These are phyloP conservation scores for Indri indri DNA, from an alignment of 2,113 vertebrate species.

Conservation along the genomic window DNA sequence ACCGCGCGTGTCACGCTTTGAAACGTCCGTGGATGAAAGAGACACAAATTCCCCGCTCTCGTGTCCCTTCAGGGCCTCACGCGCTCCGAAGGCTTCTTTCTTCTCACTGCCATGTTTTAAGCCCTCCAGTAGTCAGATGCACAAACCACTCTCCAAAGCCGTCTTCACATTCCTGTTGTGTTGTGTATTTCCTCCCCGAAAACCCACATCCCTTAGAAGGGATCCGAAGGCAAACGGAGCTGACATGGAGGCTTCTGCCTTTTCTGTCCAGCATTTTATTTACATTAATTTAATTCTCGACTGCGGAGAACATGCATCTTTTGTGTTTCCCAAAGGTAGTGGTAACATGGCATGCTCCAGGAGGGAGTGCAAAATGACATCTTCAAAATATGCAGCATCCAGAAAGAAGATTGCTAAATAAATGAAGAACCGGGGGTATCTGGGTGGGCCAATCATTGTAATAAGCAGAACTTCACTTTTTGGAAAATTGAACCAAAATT, in stretches of 20 bases:
- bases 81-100: background rate
- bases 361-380: background rate
- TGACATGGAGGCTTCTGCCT: background rate
- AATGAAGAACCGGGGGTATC: background rate
- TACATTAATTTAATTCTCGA: background rate
- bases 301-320: background rate
- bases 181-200: background rate
- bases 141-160: background rate
- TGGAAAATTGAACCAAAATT: background rate
- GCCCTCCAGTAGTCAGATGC: background rate
- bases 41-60: background rate
- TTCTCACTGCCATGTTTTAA: conserved; percentile 13
- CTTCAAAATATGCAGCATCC: background rate
- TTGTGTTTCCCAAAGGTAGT: background rate
- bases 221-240: background rate
- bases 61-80: background rate
- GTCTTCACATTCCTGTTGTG: background rate
- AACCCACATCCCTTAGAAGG: background rate
- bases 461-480: background rate
- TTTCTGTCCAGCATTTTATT: conserved; percentile 4
- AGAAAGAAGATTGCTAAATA: background rate
- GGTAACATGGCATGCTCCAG: background rate
- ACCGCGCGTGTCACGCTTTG: conserved; percentile 4
- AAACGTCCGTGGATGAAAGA: conserved; percentile 19
- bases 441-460: background rate